phyloP scores from a whole-genome alignment of 2,113 vertebrate genomes.

The Megalops atlanticus region DNA sequence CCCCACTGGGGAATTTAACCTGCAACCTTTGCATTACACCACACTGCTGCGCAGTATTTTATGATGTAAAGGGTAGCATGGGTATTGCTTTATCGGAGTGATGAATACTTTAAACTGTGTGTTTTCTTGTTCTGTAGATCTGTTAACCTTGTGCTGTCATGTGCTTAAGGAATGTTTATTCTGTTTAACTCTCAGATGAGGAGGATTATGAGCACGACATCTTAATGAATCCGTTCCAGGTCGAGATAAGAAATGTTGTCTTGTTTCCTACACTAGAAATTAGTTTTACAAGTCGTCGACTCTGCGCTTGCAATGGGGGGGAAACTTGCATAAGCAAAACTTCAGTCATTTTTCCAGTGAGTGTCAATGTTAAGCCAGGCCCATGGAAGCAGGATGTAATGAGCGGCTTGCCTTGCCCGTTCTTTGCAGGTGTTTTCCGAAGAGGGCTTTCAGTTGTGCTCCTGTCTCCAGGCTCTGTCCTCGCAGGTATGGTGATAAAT shows the following conservation, averaged over 20 bases:
- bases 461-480: constrained; percentile 79
- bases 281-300: background rate
- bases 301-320: background rate
- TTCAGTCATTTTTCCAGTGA: background rate
- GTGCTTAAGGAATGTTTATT: no score
- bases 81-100: no score
- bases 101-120: no score
- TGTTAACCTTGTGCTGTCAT: no score
- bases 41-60: no score
- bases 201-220: background rate
- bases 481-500: constrained; percentile 81
- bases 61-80: no score
- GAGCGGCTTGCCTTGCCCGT: background rate
- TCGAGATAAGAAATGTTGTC: background rate
- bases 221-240: background rate
- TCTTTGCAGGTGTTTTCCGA: constrained; percentile 82
- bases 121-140: no score
- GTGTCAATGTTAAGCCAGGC: background rate
- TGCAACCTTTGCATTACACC: no score
- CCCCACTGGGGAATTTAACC: no score
- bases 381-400: background rate
- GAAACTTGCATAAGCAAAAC: background rate
- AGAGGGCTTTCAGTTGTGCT: constrained; percentile 87
- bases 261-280: background rate
- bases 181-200: no score